These are phyloP conservation scores for Lota lota DNA, from an alignment of 2,113 vertebrate species.

Conservation along the genomic window DNA sequence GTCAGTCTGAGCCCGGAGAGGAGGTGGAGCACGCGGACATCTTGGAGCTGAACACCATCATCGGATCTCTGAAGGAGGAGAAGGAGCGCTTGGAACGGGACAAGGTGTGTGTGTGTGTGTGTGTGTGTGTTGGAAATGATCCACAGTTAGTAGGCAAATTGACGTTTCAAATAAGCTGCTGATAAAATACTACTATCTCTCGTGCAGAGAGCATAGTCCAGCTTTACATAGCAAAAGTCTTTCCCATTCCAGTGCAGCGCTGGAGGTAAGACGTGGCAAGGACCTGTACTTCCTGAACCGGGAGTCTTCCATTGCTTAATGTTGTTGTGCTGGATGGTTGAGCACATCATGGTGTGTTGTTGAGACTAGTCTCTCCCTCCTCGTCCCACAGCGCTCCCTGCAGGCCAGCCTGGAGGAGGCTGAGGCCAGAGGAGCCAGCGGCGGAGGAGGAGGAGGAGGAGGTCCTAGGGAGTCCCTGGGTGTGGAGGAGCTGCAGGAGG, in stretches of 20 bases:
- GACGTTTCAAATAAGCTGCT: too few species aligned
- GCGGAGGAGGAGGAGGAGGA: not conserved
- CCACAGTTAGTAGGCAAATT: too few species aligned
- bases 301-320: too few species aligned
- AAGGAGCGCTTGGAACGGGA: conserved; percentile 69
- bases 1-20: conserved; percentile 53
- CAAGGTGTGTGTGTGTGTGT: conserved; percentile 50
- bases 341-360: too few species aligned
- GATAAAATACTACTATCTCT: too few species aligned
- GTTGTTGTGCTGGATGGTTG: too few species aligned
- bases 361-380: not conserved
- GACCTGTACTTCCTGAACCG: too few species aligned
- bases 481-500: conserved; percentile 66
- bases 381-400: conserved; percentile 43
- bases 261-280: too few species aligned
- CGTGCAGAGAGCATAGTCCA: too few species aligned
- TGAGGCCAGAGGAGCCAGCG: conserved; percentile 21
- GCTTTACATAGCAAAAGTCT: too few species aligned
- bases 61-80: conserved; percentile 72
- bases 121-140: not conserved
- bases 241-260: too few species aligned
- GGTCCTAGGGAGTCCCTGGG: conserved; percentile 39
- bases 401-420: conserved; percentile 51
- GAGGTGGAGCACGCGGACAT: conserved; percentile 78
- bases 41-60: conserved; percentile 74